Base-by-base conservation (phyloP, 2,797 vertebrate species). In the Dryobates pubescens region DNA sequence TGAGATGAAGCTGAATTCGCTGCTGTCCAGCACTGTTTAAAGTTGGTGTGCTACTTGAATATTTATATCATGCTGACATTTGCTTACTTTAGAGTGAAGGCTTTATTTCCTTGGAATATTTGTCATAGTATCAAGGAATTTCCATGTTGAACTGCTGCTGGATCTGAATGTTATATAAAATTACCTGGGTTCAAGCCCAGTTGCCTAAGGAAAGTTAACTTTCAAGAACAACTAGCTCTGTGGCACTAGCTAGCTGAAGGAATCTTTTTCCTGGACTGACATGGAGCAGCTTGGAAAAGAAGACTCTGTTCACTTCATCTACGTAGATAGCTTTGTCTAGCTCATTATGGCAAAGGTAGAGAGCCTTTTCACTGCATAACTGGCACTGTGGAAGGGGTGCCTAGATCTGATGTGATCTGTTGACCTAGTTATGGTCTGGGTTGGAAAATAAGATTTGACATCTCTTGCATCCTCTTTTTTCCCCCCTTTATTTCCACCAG, bases 51-150 rank as follows among this genome's bases (percentile, higher is more conserved):
- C 87, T 95, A 86, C 92, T 95, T 92, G 90, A 94, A 69, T 96
- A 94, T 96, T 96, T 95, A 90, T 70, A 51, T 90, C 80, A 69
- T 63, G 34, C 54, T 95, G 94, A 94, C 92, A 63, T 86, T 89
- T 92, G 94, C 89, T 94, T 94, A 93, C 1, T 3, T 92, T 95
- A 51, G 27, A 89, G 62, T 73, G 85, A 81, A 92, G 54, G 69
- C 84, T 95, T 95, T 95, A 90, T 96, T 95, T 96, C 95, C 90
- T 93, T 92, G 89, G 82, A 95, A 67, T 94, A 94, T 93, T 91
- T 95, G 70, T 93, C 90, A 89, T 26, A 80, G 30, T 82, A 89
- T 87, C 47, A 47, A 67, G 70, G 73, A 93, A 94, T 94, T 95
- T 92, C 84, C 77, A 86, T 69, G 77, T 53, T 92, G 80, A 85